Evolutionary conservation across 2,797 vertebrate genomes (phyloP).

Genomic region (Acanthurus lineatus): DNA sequence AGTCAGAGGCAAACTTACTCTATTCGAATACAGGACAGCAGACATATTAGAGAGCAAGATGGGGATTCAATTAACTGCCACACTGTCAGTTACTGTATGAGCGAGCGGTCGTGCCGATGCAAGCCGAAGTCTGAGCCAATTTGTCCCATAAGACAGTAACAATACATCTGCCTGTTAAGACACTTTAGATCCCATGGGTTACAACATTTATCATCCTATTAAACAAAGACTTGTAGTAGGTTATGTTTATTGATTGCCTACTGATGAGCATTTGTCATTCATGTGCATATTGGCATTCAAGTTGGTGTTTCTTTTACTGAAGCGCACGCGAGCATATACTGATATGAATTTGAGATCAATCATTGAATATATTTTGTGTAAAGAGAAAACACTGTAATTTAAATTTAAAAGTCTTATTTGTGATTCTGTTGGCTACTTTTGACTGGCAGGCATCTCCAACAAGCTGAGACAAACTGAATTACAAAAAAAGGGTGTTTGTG

Average conservation of each 20-base stretch:
- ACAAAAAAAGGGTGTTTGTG: slow-evolving; percentile 40
- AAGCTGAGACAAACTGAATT: slow-evolving; percentile 52
- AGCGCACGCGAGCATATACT: too few species aligned
- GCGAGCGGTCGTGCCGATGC: slow-evolving; percentile 8
- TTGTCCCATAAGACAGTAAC: slow-evolving; percentile 10
- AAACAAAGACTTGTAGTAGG: neutral
- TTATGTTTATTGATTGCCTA: neutral
- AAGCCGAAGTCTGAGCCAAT: neutral
- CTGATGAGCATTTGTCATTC: neutral
- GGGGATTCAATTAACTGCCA: slow-evolving; percentile 66
- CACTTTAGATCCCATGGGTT: neutral
- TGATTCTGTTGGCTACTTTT: slow-evolving; percentile 46
- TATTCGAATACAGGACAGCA: slow-evolving; percentile 55
- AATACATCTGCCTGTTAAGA: neutral
- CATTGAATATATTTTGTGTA: neutral
- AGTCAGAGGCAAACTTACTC: slow-evolving; percentile 67
- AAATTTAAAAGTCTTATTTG: slow-evolving; percentile 3
- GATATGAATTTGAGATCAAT: neutral
- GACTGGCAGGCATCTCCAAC: slow-evolving; percentile 51
- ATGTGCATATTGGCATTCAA: neutral
- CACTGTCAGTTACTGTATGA: slow-evolving; percentile 30
- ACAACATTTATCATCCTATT: slow-evolving; percentile 5
- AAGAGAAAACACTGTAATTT: slow-evolving; percentile 5
- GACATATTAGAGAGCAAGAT: slow-evolving; percentile 61
- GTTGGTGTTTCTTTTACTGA: too few species aligned